phyloP scores from a whole-genome alignment of 2,797 vertebrate species.

The Luscinia megarhynchos region DNA sequence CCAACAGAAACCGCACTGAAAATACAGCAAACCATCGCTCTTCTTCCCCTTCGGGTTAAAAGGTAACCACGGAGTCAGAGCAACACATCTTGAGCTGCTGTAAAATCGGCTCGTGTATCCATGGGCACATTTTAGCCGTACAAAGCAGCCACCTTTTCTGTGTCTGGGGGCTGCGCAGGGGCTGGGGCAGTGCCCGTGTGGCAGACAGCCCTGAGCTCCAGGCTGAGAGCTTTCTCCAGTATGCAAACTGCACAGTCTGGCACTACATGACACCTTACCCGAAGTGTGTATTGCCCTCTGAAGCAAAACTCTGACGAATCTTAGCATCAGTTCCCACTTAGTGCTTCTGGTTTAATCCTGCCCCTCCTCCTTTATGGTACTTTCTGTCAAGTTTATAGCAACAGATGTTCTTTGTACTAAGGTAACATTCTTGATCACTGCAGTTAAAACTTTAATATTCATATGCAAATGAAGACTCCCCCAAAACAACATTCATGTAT shows the following conservation, averaged over 20 bases:
- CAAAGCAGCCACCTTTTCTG: background rate
- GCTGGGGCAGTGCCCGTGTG: rapidly evolving
- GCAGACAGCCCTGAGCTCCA: background rate
- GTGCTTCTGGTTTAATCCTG: background rate
- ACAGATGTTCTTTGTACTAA: background rate
- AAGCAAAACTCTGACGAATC: background rate
- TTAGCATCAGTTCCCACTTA: background rate
- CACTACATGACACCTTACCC: background rate
- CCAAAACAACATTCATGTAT: background rate
- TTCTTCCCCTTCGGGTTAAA: background rate
- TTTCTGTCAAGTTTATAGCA: background rate
- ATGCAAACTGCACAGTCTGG: background rate
- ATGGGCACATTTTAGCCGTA: rapidly evolving
- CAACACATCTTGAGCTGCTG: background rate
- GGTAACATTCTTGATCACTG: rapidly evolving
- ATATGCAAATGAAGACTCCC: background rate
- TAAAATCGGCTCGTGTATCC: background rate
- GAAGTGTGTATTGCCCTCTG: background rate
- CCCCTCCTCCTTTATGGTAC: background rate
- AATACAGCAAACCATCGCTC: too few relatives aligned
- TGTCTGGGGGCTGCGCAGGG: rapidly evolving
- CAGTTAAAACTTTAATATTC: background rate
- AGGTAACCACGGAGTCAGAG: background rate
- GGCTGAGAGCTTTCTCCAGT: background rate
- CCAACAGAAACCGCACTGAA: too few relatives aligned